These are phyloP conservation scores for Chrosomus eos DNA, from an alignment of 2,797 vertebrate species.

Conservation along the genomic window DNA sequence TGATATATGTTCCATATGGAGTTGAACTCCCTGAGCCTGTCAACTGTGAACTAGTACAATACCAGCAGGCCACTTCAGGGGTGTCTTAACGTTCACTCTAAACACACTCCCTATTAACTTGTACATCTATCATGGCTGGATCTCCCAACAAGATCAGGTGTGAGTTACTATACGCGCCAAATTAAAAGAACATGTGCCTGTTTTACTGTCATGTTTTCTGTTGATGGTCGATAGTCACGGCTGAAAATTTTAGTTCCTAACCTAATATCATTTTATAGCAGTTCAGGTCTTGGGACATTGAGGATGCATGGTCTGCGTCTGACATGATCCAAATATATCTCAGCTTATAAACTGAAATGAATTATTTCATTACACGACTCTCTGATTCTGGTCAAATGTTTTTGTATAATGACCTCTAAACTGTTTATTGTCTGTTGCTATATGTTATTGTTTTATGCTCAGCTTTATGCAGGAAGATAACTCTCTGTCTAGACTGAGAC, in stretches of 20 bases:
- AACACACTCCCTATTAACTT: conserved; percentile 42
- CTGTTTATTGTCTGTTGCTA: neutral
- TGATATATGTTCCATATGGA: conserved; percentile 54
- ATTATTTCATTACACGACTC: neutral
- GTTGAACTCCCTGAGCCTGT: conserved; percentile 38
- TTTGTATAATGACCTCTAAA: neutral
- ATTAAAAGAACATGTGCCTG: conserved; percentile 4
- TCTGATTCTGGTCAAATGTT: neutral
- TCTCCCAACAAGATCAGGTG: conserved; percentile 25
- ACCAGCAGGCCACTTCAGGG: conserved; percentile 28
- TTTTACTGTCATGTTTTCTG: conserved; percentile 10
- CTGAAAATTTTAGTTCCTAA: neutral
- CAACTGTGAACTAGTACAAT: conserved; percentile 37
- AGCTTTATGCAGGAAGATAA: neutral
- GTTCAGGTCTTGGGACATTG: neutral
- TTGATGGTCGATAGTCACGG: neutral
- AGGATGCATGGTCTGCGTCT: neutral
- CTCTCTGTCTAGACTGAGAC: conserved; percentile 23
- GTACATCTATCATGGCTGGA: conserved; percentile 30
- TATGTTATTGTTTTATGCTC: neutral
- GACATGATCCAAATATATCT: neutral
- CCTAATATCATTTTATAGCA: neutral
- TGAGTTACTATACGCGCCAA: neutral
- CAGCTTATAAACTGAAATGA: neutral
- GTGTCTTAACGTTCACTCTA: conserved; percentile 38